Conservation (phyloP, 2,888 invertebrate species). For the Lordiphosa fenestrarum region DNA sequence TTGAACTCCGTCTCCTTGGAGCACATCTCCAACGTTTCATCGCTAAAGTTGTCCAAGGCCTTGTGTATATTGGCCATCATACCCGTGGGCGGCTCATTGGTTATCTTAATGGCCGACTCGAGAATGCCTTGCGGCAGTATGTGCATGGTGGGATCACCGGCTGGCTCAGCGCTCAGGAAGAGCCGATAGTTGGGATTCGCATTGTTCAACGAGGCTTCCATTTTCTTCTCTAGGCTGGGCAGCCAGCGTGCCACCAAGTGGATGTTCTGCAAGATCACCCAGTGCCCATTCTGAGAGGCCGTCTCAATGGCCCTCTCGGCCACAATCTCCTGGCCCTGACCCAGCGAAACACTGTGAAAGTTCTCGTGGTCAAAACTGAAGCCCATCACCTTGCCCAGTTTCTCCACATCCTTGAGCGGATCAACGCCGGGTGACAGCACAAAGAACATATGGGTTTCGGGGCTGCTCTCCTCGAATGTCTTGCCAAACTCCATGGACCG, state of each 20-base stretch:
- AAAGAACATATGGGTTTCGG: constrained; percentile 94
- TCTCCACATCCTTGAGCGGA: constrained; percentile 95
- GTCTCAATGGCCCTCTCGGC: constrained; percentile 93
- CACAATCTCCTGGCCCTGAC: constrained; percentile 96
- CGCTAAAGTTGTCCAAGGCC: constrained; percentile 94
- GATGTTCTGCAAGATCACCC: constrained; percentile 96
- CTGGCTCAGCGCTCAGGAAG: constrained; percentile 94
- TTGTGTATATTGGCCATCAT: constrained; percentile 97
- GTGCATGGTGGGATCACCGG: constrained; percentile 84
- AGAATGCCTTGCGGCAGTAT: constrained; percentile 92
- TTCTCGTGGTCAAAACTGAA: constrained; percentile 90
- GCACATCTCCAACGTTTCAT: constrained; percentile 95
- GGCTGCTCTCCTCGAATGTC: constrained; percentile 92
- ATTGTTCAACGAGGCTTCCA: constrained; percentile 89
- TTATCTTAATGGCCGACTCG: constrained; percentile 96
- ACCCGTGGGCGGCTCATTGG: constrained; percentile 97
- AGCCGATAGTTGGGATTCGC: constrained; percentile 86
- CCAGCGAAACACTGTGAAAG: constrained; percentile 95
- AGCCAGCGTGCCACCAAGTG: constrained; percentile 96
- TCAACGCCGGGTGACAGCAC: constrained; percentile 97
- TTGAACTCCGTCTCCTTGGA: constrained; percentile 96
- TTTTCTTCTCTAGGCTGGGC: constrained; percentile 92
- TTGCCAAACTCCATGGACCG: constrained; percentile 90
- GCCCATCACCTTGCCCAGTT: constrained; percentile 89
- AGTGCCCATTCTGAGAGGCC: constrained; percentile 89